Conservation (phyloP, 2,888 invertebrate species). For the Gari tellinella region DNA sequence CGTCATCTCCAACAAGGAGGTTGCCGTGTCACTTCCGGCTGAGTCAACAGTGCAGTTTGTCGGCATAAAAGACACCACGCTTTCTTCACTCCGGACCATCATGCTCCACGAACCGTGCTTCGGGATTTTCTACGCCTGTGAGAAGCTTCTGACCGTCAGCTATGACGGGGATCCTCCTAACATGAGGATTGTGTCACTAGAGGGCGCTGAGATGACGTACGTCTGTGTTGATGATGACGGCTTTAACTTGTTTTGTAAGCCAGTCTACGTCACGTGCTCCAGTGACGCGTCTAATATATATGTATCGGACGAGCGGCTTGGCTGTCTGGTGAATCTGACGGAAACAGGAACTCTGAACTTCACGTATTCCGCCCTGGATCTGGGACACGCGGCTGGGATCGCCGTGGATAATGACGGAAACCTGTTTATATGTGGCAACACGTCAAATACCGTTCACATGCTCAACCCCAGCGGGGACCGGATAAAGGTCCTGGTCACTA, state of each 20-base stretch:
- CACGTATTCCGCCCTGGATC: conserved; percentile 59
- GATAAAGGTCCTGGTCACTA: conserved; percentile 58
- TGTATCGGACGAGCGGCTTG: conserved; percentile 63
- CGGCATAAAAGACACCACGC: conserved; percentile 20
- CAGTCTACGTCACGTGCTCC: conserved; percentile 63
- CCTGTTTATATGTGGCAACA: conserved; percentile 62
- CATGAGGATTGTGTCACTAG: conserved; percentile 56
- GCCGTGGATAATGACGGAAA: conserved; percentile 60
- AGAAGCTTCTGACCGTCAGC: conserved; percentile 60
- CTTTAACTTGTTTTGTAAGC: conserved; percentile 64
- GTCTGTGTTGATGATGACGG: conserved; percentile 66
- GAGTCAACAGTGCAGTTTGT: conserved; percentile 63
- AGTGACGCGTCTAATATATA: conserved; percentile 54
- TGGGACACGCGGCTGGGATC: conserved; percentile 63
- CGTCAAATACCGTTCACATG: conserved; percentile 63
- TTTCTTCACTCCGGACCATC: conserved; percentile 46
- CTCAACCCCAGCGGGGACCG: conserved; percentile 58
- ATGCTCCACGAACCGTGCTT: conserved; percentile 63
- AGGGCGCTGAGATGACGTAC: conserved; percentile 61
- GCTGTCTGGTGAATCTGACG: conserved; percentile 56
- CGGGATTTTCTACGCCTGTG: conserved; percentile 54
- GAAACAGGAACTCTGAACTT: conserved; percentile 63
- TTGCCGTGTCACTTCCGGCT: conserved; percentile 65
- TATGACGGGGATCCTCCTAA: conserved; percentile 68
- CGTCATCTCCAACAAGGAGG: conserved; percentile 52